Percentiles rank a stretch among this genome's conserved stretches.
Evolutionary conservation across 1,140 invertebrate species (phyloP).

Genomic region (Mamestra configurata): DNA sequence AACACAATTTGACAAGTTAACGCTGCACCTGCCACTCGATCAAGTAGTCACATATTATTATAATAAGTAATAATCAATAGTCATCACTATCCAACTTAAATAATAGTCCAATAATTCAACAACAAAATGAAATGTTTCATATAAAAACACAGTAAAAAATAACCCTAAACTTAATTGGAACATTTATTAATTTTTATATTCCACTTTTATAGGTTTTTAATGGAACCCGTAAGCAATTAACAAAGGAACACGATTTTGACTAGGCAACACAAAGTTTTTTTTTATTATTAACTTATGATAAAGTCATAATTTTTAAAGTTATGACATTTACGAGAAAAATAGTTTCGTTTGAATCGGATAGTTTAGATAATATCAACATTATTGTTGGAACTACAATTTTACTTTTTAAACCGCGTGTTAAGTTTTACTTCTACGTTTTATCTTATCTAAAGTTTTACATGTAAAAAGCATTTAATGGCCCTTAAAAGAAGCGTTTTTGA

Average conservation of each 20-base stretch:
- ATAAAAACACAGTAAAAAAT: conserved; percentile 11
- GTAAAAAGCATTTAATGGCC: conserved; percentile 27
- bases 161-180: conserved; percentile 6
- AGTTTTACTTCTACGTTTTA: neutral
- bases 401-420: conserved; percentile 14
- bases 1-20: neutral
- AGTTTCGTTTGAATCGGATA: conserved; percentile 9
- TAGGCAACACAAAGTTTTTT: neutral
- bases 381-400: neutral
- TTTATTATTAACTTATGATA: neutral
- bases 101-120: conserved; percentile 6
- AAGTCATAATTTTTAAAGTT: conserved; percentile 36
- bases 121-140: conserved; percentile 5
- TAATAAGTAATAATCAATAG: neutral
- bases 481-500: conserved; percentile 22
- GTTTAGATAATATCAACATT: conserved; percentile 9
- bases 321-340: conserved; percentile 38
- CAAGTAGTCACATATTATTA: conserved; percentile 1
- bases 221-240: conserved; percentile 22
- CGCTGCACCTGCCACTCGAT: neutral
- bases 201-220: conserved; percentile 31
- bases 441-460: conserved; percentile 31
- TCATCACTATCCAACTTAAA: conserved; percentile 1
- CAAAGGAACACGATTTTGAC: conserved; percentile 15
- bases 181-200: conserved; percentile 44